Conservation (phyloP, 2,888 invertebrate genomes). For the Hypomecis atomaria region DNA sequence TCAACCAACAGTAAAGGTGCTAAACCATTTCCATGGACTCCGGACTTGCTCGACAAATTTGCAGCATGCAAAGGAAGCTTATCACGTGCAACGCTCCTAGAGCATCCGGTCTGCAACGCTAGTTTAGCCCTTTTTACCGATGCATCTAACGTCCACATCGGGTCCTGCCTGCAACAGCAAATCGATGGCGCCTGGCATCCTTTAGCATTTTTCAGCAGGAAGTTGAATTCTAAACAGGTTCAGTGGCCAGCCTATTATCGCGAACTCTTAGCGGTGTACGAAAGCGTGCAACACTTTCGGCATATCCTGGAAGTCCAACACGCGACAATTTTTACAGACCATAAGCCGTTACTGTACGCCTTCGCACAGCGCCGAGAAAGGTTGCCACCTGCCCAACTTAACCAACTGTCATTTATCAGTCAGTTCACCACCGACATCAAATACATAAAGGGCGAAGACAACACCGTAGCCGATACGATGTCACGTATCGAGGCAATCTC, state of each 20-base stretch:
- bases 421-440: conserved; percentile 46
- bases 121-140: background rate
- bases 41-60: background rate
- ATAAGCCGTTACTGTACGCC: conserved; percentile 21
- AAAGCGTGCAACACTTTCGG: background rate
- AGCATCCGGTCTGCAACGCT: background rate
- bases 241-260: conserved; percentile 1
- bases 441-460: conserved; percentile 41
- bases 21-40: background rate
- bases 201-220: background rate
- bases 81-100: background rate
- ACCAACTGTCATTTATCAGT: conserved; percentile 37
- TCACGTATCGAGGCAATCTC: conserved; percentile 41
- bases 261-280: background rate
- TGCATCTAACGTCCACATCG: background rate
- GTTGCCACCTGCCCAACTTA: conserved; percentile 25
- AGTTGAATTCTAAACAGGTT: background rate
- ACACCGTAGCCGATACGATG: conserved; percentile 46
- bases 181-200: background rate
- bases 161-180: background rate
- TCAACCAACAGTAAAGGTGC: conserved; percentile 3
- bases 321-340: conserved; percentile 32
- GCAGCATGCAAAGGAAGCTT: background rate
- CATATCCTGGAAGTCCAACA: conserved; percentile 6
- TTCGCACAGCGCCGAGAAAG: too few relatives aligned